These are phyloP conservation scores for Oxyruncus cristatus DNA, from an alignment of 2,113 vertebrate species.

Conservation along the genomic window DNA sequence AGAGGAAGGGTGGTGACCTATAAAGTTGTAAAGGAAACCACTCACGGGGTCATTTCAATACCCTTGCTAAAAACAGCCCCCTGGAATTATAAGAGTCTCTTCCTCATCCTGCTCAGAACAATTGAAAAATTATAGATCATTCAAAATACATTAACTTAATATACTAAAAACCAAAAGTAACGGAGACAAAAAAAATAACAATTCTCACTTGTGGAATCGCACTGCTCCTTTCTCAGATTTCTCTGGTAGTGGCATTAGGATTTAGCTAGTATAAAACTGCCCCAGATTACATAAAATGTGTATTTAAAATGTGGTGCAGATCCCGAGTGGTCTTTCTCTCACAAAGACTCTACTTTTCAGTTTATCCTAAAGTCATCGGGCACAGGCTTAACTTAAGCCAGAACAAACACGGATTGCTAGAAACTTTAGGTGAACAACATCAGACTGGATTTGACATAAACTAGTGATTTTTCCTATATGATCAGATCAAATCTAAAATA, in stretches of 20 bases:
- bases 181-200: background rate
- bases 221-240: background rate
- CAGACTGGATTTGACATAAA: background rate
- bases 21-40: slow-evolving; percentile 51
- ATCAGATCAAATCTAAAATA: background rate
- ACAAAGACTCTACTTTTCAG: background rate
- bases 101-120: slow-evolving; percentile 66
- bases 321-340: background rate
- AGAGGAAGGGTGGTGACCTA: slow-evolving; percentile 66
- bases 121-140: slow-evolving; percentile 7
- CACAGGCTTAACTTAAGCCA: background rate
- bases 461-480: background rate
- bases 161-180: background rate
- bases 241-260: background rate
- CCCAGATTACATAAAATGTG: background rate
- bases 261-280: background rate
- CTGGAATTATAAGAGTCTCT: slow-evolving; percentile 14
- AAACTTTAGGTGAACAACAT: background rate
- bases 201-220: background rate
- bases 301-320: background rate
- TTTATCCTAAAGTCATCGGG: background rate
- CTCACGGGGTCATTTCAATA: slow-evolving; percentile 46
- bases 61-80: slow-evolving; percentile 53
- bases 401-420: background rate
- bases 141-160: background rate